Base-by-base conservation (phyloP, 2,113 vertebrate genomes). In the Ageneiosus marmoratus region DNA sequence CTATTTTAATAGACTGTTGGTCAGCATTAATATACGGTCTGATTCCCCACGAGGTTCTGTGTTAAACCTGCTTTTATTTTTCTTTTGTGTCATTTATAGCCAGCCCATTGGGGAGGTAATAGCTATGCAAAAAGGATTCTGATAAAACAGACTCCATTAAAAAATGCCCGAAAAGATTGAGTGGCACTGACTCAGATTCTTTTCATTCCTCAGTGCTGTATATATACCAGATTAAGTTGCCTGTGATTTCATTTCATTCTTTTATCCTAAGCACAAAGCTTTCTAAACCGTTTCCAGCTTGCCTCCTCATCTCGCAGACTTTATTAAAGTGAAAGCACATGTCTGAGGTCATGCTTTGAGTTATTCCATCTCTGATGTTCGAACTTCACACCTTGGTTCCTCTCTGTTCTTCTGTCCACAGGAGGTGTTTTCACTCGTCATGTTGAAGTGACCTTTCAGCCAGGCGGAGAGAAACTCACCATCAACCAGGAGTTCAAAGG, bases 401-500 rank as follows among this genome's bases (percentile, higher is more conserved):
- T 72, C 72, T 37, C 46, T 50, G 20, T 86, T 77, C 77, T 50
- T 89, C 58, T 80, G 48, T 53, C 80, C 1, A 56, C 88, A 99
- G 97, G 97, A 29, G 97, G 96, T 0, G 94, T 95, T 85, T 98
- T 99, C 88, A 94, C 90, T 3, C 93, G 96, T 3, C 95, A 94
- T 89, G 95, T 95, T 0, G 96, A 98, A 88, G 96, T 98, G 72
- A 94, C 92, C 70, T 99, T 98, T 48, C 88, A 95, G 44, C 94
- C 93, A 0, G 94, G 94, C 22, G 95, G 94, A 0, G 96, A 96
- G 89, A 96, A 94, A 74, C 88, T 99, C 87, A 90, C 85, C 84
- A 92, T 99, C 82, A 95, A 87, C 76, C 97, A 99, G 90, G 92
- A 91, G 77, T 97, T 99, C 83, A 93, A 93, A 51, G 97, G 97